Evolutionary conservation across 2,888 invertebrate species (phyloP).

Genomic region (Hemaris fuciformis): DNA sequence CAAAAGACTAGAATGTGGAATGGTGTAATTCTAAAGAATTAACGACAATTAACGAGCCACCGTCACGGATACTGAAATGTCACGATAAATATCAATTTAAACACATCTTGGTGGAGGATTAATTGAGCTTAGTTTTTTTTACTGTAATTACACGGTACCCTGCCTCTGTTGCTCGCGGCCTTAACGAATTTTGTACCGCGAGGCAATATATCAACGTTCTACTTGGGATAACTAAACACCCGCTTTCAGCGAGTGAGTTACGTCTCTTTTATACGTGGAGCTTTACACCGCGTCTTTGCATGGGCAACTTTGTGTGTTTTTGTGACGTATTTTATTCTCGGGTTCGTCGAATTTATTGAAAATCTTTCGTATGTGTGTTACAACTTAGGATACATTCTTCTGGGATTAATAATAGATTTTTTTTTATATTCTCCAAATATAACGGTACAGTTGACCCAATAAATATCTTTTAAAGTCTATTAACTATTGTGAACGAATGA

Average conservation of each 20-base stretch:
- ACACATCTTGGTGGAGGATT: conserved; percentile 60
- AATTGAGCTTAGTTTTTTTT: conserved; percentile 76
- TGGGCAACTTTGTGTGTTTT: background rate
- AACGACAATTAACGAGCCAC: conserved; percentile 44
- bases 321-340: too few relatives aligned
- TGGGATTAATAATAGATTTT: too few relatives aligned
- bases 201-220: conserved; percentile 70
- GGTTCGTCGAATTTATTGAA: too few relatives aligned
- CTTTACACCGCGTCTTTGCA: background rate
- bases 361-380: too few relatives aligned
- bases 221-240: conserved; percentile 69
- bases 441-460: too few relatives aligned
- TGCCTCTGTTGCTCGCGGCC: conserved; percentile 41
- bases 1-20: background rate
- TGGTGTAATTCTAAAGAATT: conserved; percentile 20
- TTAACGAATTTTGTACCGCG: conserved; percentile 55
- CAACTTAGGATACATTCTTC: too few relatives aligned
- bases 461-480: too few relatives aligned
- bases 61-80: conserved; percentile 36
- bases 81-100: conserved; percentile 71
- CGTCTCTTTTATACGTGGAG: conserved; percentile 45
- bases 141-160: conserved; percentile 68
- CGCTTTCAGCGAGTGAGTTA: conserved; percentile 72
- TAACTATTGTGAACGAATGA: too few relatives aligned
- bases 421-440: too few relatives aligned